phyloP scores from a whole-genome alignment of 2,888 invertebrate species.

The Deilephila porcellus region DNA sequence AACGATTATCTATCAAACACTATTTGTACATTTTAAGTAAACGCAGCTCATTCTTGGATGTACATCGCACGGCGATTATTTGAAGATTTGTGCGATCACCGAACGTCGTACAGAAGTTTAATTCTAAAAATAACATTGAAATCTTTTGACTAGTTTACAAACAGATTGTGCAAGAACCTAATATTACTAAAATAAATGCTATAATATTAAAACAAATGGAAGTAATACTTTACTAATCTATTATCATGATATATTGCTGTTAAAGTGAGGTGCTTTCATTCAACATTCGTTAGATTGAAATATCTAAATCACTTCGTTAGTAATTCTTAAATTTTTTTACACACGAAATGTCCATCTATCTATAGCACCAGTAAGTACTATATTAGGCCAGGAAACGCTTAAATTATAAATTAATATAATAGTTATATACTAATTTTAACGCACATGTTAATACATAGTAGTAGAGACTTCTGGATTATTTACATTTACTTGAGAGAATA shows the following conservation, averaged over 20 bases:
- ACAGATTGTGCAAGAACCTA: constrained; percentile 1
- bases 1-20: neutral
- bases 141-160: neutral
- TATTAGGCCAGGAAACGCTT: neutral
- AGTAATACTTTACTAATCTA: too few relatives aligned
- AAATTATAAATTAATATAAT: neutral
- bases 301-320: neutral
- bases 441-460: neutral
- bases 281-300: too few relatives aligned
- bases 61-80: neutral
- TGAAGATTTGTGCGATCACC: neutral
- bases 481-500: too few relatives aligned
- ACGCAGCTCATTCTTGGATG: too few relatives aligned
- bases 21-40: too few relatives aligned
- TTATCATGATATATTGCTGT: too few relatives aligned
- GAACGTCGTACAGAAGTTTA: neutral
- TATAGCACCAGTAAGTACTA: constrained; percentile 6
- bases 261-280: too few relatives aligned
- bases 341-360: neutral
- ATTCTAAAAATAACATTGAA: neutral
- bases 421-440: neutral
- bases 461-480: too few relatives aligned
- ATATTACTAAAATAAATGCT: neutral
- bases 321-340: neutral
- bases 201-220: too few relatives aligned